These are phyloP conservation scores for Meiosimyza platycephala DNA, from an alignment of 2,888 invertebrate species.

Conservation along the genomic window DNA sequence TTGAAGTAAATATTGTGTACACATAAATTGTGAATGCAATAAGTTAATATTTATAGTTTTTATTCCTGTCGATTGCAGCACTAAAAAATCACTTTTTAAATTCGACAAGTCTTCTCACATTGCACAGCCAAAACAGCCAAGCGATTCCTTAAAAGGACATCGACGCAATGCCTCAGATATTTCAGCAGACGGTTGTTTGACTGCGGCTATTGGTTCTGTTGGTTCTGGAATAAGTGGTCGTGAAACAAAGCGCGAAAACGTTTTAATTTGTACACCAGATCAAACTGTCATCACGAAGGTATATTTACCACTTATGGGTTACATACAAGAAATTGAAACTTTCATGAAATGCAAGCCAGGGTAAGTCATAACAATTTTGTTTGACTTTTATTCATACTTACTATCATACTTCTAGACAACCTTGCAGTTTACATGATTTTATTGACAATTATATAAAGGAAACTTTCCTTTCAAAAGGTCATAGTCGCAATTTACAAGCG, in stretches of 20 bases:
- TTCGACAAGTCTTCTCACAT: slow-evolving; percentile 73
- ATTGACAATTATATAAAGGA: slow-evolving; percentile 88
- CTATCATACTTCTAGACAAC: slow-evolving; percentile 65
- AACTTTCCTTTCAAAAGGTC: slow-evolving; percentile 84
- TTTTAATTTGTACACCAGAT: slow-evolving; percentile 82
- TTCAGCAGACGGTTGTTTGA: slow-evolving; percentile 63
- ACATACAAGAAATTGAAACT: slow-evolving; percentile 86
- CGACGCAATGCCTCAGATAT: slow-evolving; percentile 65
- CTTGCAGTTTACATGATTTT: slow-evolving; percentile 85
- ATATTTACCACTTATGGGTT: slow-evolving; percentile 84
- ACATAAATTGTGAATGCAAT: neutral
- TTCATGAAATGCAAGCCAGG: slow-evolving; percentile 71
- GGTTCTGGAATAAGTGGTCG: slow-evolving; percentile 46
- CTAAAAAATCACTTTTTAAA: slow-evolving; percentile 75
- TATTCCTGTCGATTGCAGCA: slow-evolving; percentile 56
- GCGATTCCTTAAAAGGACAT: slow-evolving; percentile 59
- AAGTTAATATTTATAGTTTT: neutral
- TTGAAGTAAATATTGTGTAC: too few species aligned
- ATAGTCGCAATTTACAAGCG: slow-evolving; percentile 68
- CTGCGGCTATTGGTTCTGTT: slow-evolving; percentile 38
- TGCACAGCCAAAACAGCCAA: slow-evolving; percentile 46
- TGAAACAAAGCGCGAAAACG: slow-evolving; percentile 68
- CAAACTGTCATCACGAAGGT: slow-evolving; percentile 81
- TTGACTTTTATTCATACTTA: slow-evolving; percentile 5
- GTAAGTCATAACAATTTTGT: slow-evolving; percentile 60